phyloP scores from a whole-genome alignment of 2,888 invertebrate genomes.

The Julus scandinavius region DNA sequence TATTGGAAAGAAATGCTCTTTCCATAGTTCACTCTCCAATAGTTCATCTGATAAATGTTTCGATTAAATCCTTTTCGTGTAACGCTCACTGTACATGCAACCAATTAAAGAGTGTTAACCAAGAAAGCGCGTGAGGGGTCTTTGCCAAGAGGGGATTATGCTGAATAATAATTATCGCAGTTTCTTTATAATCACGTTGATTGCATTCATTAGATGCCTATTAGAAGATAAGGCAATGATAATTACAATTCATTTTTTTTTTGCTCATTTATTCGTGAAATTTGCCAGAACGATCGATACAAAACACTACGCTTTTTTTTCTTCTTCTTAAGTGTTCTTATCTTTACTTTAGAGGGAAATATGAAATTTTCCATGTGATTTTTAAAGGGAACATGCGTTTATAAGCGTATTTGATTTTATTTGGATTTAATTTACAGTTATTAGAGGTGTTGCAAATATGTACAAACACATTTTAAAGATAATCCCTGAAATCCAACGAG shows the following conservation, averaged over 20 bases:
- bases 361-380: too few species aligned
- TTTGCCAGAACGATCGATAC: background rate
- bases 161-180: background rate
- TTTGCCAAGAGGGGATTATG: background rate
- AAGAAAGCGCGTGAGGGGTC: background rate
- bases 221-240: slow-evolving; percentile 2
- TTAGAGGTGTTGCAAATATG: background rate
- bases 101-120: background rate
- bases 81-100: background rate
- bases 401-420: background rate
- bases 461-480: background rate
- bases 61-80: background rate
- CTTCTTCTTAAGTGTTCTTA: background rate
- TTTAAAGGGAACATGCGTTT: too few species aligned
- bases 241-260: background rate
- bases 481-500: too few species aligned
- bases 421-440: background rate
- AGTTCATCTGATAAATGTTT: background rate
- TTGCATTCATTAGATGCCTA: slow-evolving; percentile 3
- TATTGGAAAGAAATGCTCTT: background rate
- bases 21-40: background rate
- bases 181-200: background rate
- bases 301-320: too few species aligned
- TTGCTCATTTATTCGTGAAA: background rate
- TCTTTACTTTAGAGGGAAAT: too few species aligned